phyloP scores from a whole-genome alignment of 2,888 invertebrate species.

The Catotricha subobsoleta region DNA sequence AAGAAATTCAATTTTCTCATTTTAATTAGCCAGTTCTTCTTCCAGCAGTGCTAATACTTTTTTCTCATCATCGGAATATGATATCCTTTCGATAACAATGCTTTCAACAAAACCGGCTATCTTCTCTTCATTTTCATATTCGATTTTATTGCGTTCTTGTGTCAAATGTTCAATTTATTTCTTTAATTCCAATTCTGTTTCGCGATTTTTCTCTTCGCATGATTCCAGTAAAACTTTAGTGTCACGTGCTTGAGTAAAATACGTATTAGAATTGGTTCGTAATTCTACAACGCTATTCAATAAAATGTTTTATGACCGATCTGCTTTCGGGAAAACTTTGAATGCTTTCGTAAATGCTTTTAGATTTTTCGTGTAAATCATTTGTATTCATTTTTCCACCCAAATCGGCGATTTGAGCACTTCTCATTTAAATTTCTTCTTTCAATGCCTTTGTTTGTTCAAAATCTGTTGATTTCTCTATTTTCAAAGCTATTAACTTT shows the following conservation, averaged over 20 bases:
- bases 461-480: slow-evolving; percentile 6
- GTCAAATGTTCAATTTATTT: slow-evolving; percentile 28
- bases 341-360: slow-evolving; percentile 50
- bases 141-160: slow-evolving; percentile 35
- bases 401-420: slow-evolving; percentile 56
- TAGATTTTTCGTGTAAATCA: slow-evolving; percentile 50
- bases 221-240: slow-evolving; percentile 33
- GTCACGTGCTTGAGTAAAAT: slow-evolving; percentile 31
- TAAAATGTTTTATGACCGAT: slow-evolving; percentile 42
- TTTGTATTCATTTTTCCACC: slow-evolving; percentile 67
- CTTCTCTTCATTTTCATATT: slow-evolving; percentile 42
- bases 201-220: slow-evolving; percentile 21
- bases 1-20: too few relatives aligned
- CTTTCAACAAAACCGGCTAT: slow-evolving; percentile 25
- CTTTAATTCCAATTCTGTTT: slow-evolving; percentile 25
- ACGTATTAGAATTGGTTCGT: slow-evolving; percentile 18
- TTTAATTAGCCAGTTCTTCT: too few relatives aligned
- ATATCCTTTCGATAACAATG: slow-evolving; percentile 12
- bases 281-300: slow-evolving; percentile 20
- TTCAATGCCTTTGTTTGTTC: slow-evolving; percentile 17
- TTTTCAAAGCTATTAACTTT: slow-evolving; percentile 13
- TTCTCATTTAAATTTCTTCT: slow-evolving; percentile 24
- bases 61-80: too few relatives aligned
- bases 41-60: too few relatives aligned
- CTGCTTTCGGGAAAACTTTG: slow-evolving; percentile 65